Evolutionary conservation across 1,140 invertebrate genomes (phyloP).

Genomic region (Zaprionus nigranus): DNA sequence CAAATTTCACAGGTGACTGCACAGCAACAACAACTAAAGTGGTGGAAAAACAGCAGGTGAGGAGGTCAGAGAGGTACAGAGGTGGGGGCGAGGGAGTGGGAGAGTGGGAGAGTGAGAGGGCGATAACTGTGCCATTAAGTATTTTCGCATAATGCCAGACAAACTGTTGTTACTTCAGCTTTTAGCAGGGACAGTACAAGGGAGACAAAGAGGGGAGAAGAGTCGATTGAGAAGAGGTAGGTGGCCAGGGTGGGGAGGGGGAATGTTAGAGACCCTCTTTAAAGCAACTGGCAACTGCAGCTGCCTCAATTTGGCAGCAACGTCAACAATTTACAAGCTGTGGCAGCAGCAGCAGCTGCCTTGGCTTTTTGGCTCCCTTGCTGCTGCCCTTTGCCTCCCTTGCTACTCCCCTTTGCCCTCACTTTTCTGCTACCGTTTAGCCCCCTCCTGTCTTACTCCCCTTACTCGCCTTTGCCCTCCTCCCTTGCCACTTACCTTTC

Average conservation of each 20-base stretch:
- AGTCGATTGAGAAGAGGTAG: neutral
- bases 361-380: constrained; percentile 29
- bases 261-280: constrained; percentile 3
- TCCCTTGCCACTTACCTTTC: constrained; percentile 5
- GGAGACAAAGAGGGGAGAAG: neutral
- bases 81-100: neutral
- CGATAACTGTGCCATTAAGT: constrained; percentile 42
- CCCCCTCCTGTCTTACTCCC: too few relatives aligned
- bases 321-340: constrained; percentile 45
- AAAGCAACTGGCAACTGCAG: constrained; percentile 34
- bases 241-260: neutral
- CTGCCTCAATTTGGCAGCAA: constrained; percentile 50
- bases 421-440: neutral
- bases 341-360: constrained; percentile 25
- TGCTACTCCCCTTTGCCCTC: neutral
- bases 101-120: neutral
- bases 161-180: constrained; percentile 45
- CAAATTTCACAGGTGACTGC: constrained; percentile 38
- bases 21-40: constrained; percentile 19
- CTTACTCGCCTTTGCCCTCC: neutral
- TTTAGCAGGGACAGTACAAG: constrained; percentile 12
- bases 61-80: neutral
- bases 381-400: too few relatives aligned
- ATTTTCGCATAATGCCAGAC: constrained; percentile 46
- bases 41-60: neutral